Evolutionary conservation across 2,113 vertebrate species (phyloP).

Genomic region (Crypturellus undulatus): DNA sequence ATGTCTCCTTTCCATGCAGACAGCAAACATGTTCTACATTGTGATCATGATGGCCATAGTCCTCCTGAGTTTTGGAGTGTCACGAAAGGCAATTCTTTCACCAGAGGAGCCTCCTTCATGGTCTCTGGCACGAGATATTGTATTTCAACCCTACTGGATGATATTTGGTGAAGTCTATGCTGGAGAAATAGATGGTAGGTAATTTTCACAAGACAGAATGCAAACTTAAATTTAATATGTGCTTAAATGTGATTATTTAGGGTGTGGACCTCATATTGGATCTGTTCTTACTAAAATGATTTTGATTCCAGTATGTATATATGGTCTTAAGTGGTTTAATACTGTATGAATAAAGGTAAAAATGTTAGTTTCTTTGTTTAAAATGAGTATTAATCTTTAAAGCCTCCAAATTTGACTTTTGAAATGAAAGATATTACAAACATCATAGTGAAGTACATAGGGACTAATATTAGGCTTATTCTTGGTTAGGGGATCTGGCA

Average conservation of each 20-base stretch:
- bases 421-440: neutral
- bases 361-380: neutral
- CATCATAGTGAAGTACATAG: neutral
- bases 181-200: slow-evolving; percentile 88
- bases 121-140: slow-evolving; percentile 88
- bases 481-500: neutral
- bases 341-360: neutral
- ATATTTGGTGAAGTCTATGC: slow-evolving; percentile 98
- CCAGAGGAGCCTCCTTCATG: slow-evolving; percentile 90
- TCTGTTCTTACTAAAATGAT: neutral
- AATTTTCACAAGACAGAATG: neutral
- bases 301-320: neutral
- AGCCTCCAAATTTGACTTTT: neutral
- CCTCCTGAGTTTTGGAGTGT: slow-evolving; percentile 93
- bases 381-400: neutral
- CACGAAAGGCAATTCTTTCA: slow-evolving; percentile 93
- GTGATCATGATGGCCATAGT: slow-evolving; percentile 98
- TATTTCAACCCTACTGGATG: slow-evolving; percentile 98
- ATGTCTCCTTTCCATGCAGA: slow-evolving; percentile 73
- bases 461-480: neutral
- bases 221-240: neutral
- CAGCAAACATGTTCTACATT: slow-evolving; percentile 97
- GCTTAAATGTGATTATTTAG: neutral
- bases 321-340: neutral
- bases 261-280: neutral